Percentiles rank a stretch among this genome's conserved stretches.
Conservation (phyloP, 1,140 invertebrate genomes). For the Drosophila orena region DNA sequence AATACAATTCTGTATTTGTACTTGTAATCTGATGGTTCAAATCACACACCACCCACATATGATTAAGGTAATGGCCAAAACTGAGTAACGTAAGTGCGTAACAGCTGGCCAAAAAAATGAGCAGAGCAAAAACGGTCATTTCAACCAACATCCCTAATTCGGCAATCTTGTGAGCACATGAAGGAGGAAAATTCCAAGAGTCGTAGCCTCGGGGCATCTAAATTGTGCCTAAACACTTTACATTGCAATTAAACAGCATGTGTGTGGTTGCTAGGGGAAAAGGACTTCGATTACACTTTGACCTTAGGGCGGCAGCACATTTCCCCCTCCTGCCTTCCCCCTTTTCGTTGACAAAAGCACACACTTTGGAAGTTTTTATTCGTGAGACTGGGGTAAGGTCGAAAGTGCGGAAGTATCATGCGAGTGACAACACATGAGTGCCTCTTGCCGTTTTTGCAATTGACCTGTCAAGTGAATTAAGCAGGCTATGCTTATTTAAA, state of each 20-base stretch:
- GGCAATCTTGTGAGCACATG: slow-evolving; percentile 36
- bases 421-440: slow-evolving; percentile 1
- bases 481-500: slow-evolving; percentile 31
- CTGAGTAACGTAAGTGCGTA: slow-evolving; percentile 28
- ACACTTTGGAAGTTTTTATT: slow-evolving; percentile 37
- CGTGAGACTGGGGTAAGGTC: slow-evolving; percentile 8
- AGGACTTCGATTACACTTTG: slow-evolving; percentile 7
- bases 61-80: slow-evolving; percentile 24
- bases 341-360: not conserved
- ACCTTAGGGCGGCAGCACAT: slow-evolving; percentile 13
- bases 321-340: not conserved
- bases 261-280: slow-evolving; percentile 1
- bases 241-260: slow-evolving; percentile 63
- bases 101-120: slow-evolving; percentile 14
- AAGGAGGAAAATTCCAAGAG: not conserved
- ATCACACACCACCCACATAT: not conserved
- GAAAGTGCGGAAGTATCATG: not conserved
- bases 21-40: slow-evolving; percentile 4
- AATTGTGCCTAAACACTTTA: slow-evolving; percentile 70
- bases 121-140: slow-evolving; percentile 4
- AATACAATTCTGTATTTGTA: too few relatives aligned
- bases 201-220: slow-evolving; percentile 37
- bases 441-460: slow-evolving; percentile 5
- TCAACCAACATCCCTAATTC: slow-evolving; percentile 50
- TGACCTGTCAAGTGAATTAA: slow-evolving; percentile 34